Base-by-base conservation (phyloP, 2,888 invertebrate genomes). In the Drosophila borealis region DNA sequence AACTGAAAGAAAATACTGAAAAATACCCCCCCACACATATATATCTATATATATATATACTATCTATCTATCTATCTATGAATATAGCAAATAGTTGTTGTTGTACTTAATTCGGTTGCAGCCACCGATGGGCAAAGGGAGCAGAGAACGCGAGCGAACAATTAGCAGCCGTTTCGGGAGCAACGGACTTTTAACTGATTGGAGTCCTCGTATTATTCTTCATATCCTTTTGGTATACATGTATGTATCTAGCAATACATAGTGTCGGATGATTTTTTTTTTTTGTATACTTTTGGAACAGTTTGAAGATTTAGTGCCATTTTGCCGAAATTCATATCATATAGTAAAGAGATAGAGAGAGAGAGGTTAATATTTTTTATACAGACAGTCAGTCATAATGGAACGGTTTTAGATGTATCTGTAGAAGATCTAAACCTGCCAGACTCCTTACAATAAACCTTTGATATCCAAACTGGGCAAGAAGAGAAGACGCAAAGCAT, bases 251-350 rank as follows among this genome's bases (percentile, higher is more conserved):
- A 3, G 10, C 17, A 17, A 56, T 46, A 46, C 34, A 29, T n/a
- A 45, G 0, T 45, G 46, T 46, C 46, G 21, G 21, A 36, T 21
- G 9, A 21, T 17, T 44, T 10, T 50, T 64, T 17, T 44, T 10
- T 50, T 64, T 65, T 50, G 33, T 33, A 45, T 51, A 66, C 42
- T 45, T 73, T 75, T 69, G 63, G 49, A 85, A 79, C 50, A 69
- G 69, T 74, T 83, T 75, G 60, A 88, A 65, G 76, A 75, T 89
- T 78, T 76, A 78, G 85, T 86, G 86, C 86, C 86, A 86, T 86
- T 88, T 74, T 89, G 82, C 81, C 72, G 77, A 89, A 85, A 84
- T 87, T 83, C 65, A 80, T 67, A 71, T 54, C 17, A 17, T 61
- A 56, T 62, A 70, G 33, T 59, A 78, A 54, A 70, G 34, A 44